A percentile compares a stretch with the other conserved stretches of the same genome.
These are phyloP conservation scores for Carcharodon carcharias DNA, from an alignment of 2,797 vertebrate species.

Conservation along the genomic window DNA sequence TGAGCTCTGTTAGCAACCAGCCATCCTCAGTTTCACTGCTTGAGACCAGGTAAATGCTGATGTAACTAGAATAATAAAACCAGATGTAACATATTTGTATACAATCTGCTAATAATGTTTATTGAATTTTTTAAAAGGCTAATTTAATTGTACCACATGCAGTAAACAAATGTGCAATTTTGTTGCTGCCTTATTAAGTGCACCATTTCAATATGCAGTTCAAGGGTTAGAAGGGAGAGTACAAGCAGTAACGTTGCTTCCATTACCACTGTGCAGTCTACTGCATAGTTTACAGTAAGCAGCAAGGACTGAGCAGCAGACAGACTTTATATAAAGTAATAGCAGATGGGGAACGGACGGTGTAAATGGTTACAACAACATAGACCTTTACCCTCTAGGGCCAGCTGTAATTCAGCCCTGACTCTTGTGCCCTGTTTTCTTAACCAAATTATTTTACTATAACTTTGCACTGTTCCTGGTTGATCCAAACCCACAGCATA, in stretches of 20 bases:
- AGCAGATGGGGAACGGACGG: background rate
- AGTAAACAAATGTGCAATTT: background rate
- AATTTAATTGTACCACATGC: background rate
- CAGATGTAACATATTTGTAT: background rate
- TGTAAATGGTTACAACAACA: background rate
- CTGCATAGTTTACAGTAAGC: background rate
- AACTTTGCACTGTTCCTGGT: background rate
- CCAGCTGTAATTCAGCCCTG: background rate
- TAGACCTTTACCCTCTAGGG: background rate
- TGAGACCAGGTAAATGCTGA: slow-evolving; percentile 31
- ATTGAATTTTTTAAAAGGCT: background rate
- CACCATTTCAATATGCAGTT: background rate
- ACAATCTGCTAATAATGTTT: background rate
- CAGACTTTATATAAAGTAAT: background rate
- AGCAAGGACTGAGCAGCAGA: slow-evolving; percentile 5
- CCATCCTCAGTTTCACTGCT: slow-evolving; percentile 1
- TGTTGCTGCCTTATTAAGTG: background rate
- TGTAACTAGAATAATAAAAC: slow-evolving; percentile 19
- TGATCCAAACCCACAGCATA: background rate
- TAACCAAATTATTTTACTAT: background rate
- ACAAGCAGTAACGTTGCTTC: background rate
- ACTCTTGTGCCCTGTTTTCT: background rate
- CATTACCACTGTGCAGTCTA: background rate
- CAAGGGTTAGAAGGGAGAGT: background rate
- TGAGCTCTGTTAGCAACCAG: slow-evolving; percentile 23